Percentiles rank a stretch among this genome's conserved stretches.
Conservation (phyloP, 2,888 invertebrate species). For the Idaea biselata region DNA sequence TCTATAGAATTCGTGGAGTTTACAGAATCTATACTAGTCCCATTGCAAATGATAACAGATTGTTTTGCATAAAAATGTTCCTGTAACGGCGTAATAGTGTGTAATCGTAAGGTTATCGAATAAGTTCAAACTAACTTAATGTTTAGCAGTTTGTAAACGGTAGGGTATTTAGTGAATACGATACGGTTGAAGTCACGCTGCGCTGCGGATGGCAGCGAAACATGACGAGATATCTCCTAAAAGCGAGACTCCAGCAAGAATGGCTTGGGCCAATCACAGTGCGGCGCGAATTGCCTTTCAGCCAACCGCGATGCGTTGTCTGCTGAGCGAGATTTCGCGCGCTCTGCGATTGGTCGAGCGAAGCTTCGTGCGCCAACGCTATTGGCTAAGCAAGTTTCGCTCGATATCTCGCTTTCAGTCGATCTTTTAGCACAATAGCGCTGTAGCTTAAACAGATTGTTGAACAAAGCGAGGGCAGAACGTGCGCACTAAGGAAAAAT, state of each 20-base stretch:
- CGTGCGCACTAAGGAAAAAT: constrained; percentile 32
- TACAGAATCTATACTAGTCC: constrained; percentile 73
- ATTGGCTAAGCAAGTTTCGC: no score
- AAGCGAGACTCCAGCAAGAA: no score
- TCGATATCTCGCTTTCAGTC: no score
- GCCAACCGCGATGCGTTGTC: no score
- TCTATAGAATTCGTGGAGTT: constrained; percentile 50
- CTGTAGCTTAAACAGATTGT: not conserved
- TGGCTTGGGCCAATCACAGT: no score
- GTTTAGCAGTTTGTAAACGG: constrained; percentile 45
- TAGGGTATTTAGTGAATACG: constrained; percentile 36
- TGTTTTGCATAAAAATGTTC: constrained; percentile 73
- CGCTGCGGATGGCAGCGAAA: constrained; percentile 37
- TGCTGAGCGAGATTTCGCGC: no score
- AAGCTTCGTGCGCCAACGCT: no score
- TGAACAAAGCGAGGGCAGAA: constrained; percentile 21
- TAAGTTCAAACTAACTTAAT: constrained; percentile 63
- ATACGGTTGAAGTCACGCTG: constrained; percentile 36
- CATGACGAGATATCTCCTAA: not conserved
- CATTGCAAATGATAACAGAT: constrained; percentile 75
- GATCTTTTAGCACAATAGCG: no score
- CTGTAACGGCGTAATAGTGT: constrained; percentile 75
- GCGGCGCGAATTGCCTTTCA: no score
- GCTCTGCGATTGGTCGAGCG: no score
- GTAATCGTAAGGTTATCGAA: constrained; percentile 57